Conservation (phyloP, 2,797 vertebrate genomes). For the Argya squamiceps region DNA sequence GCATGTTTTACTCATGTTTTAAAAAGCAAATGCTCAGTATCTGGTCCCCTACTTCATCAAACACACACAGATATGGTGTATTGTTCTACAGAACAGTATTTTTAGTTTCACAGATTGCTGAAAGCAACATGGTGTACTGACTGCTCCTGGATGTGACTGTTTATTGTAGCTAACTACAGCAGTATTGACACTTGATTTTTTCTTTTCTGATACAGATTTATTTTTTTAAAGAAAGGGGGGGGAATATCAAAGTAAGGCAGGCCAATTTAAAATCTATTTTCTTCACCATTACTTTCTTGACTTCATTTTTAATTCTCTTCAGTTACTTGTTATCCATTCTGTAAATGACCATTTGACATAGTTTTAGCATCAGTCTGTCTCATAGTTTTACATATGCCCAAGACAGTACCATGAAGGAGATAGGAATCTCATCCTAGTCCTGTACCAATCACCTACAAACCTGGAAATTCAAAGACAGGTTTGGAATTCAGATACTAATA, state of each 20-base stretch:
- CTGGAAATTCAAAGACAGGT: not conserved
- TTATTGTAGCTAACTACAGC: not conserved
- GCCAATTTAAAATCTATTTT: not conserved
- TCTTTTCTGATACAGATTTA: not conserved
- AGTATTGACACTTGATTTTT: not conserved
- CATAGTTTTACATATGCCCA: not conserved
- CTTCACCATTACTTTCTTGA: not conserved
- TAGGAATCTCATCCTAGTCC: not conserved
- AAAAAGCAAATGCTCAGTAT: not conserved
- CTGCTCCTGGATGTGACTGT: not conserved
- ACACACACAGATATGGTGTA: not conserved
- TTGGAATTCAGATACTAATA: not conserved
- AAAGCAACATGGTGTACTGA: not conserved
- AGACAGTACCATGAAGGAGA: not conserved
- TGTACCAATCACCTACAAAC: not conserved
- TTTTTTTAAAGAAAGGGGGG: not conserved
- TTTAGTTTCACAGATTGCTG: not conserved
- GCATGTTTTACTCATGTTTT: not conserved
- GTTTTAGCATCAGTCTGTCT: not conserved
- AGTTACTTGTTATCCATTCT: not conserved
- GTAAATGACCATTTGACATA: not conserved
- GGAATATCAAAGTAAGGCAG: not conserved
- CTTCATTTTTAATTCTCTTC: not conserved
- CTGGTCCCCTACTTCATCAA: not conserved
- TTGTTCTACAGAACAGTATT: not conserved